Evolutionary conservation across 2,888 invertebrate genomes (phyloP), one percentile per base, ranked within the genome.

Genomic region (Ligdia adustata): DNA sequence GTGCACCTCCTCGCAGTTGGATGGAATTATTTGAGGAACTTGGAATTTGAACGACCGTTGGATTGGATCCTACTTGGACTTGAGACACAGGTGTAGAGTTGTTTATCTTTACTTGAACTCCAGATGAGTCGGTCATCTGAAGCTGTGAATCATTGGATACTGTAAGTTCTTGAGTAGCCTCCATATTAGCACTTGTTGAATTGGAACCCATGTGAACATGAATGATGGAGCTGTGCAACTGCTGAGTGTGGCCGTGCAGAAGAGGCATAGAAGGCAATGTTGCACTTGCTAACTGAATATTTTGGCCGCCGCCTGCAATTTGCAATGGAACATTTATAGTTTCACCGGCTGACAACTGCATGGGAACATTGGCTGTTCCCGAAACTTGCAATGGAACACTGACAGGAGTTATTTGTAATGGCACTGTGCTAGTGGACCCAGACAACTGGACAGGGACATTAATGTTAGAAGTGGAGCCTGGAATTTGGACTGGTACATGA

Each of bases 191-290:
- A 14, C 75, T 31, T 37, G 85, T 72, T 4, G 70, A 58, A 60
- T 88, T 86, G 12, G 85, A 79, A 31, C 85, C 84, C 88, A 90
- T 86, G 55, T 90, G 90, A 14, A 91, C 76, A 67, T 90, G 90
- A 59, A 90, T 74, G 53, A 90, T 83, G 38, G 88, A 86, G 66
- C 80, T 86, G 52, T 86, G 84, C 33, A 87, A 58, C 18, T 83
- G 61, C 55, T 84, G 88, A 55, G 60, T 72, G 48, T 79, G 61
- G 31, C 69, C 81, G 54, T 87, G 85, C 59, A 89, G 66, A 11
- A 90, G 60, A 43, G 90, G 90, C 88, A 90, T 85, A 51, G 87
- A 83, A 24, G 86, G 83, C 45, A 89, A 60, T 9, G 79, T 64
- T 26, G 76, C 69, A 9, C 73, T 72, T 9, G 82, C 69, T 22